phyloP scores from a whole-genome alignment of 2,888 invertebrate species.

The Pammene fasciana region DNA sequence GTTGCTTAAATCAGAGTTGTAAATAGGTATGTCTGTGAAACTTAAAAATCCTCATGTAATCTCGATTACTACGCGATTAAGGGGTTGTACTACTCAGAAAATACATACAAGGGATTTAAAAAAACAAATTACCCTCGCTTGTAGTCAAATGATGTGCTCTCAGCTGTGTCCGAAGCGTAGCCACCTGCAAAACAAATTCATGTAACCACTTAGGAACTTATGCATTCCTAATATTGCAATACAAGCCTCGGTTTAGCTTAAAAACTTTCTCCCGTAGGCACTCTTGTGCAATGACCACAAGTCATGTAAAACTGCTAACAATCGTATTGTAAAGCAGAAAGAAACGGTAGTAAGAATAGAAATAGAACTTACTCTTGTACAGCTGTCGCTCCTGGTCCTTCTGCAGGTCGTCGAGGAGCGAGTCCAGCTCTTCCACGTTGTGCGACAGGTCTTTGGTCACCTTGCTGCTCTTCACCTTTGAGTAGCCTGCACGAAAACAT shows the following conservation, averaged over 20 bases:
- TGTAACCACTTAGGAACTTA: neutral
- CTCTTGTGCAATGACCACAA: no score
- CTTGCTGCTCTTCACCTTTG: conserved; percentile 71
- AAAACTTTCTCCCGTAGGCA: no score
- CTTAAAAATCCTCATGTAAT: no score
- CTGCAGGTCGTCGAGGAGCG: conserved; percentile 88
- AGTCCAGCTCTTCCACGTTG: conserved; percentile 90
- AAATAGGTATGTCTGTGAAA: no score
- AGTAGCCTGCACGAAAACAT: conserved; percentile 60
- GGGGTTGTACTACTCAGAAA: no score
- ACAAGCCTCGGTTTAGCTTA: no score
- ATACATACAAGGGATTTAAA: no score
- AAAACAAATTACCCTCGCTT: conserved; percentile 65
- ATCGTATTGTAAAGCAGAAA: no score
- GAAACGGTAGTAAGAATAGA: no score
- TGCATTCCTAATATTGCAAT: neutral
- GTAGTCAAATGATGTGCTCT: conserved; percentile 78
- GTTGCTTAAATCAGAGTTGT: no score
- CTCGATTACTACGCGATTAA: no score
- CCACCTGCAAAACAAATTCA: conserved; percentile 61
- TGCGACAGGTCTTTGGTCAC: conserved; percentile 78
- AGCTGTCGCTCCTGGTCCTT: conserved; percentile 79
- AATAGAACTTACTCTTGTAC: conserved; percentile 68
- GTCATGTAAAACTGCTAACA: no score
- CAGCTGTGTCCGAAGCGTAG: conserved; percentile 78